Conservation (phyloP, 2,113 vertebrate species). For the Ammodytes dubius region DNA sequence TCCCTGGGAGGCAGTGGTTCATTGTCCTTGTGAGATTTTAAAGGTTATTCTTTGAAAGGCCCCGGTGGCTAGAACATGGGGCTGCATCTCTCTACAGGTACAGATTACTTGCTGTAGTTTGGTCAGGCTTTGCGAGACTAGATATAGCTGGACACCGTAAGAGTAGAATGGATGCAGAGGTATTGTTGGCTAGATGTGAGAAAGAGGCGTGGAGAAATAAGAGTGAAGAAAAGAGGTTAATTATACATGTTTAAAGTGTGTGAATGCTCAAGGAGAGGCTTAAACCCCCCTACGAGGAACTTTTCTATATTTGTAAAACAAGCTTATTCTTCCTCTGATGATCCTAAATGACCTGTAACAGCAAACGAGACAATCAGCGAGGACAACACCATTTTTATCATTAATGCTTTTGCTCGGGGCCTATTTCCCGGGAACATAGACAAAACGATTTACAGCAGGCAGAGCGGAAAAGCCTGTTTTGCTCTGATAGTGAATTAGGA, state of each 20-base stretch:
- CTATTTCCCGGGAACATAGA: too few relatives aligned
- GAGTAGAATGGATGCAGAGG: background rate
- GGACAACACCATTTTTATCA: too few relatives aligned
- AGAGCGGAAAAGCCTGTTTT: background rate
- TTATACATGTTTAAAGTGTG: conserved; percentile 9
- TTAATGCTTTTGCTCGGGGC: too few relatives aligned
- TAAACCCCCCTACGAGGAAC: background rate
- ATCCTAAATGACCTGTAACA: too few relatives aligned
- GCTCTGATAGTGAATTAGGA: conserved; percentile 19
- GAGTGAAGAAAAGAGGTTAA: conserved; percentile 6
- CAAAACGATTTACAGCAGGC: too few relatives aligned
- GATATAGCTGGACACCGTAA: background rate
- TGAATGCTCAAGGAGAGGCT: conserved; percentile 12
- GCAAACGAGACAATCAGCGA: too few relatives aligned
- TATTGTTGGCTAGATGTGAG: conserved; percentile 14
- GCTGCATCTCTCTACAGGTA: background rate
- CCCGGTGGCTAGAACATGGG: conserved; percentile 4
- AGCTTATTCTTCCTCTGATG: too few relatives aligned
- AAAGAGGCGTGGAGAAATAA: background rate
- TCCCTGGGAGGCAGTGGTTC: conserved; percentile 25
- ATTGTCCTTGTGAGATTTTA: conserved; percentile 32
- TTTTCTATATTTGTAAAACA: too few relatives aligned
- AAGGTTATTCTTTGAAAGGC: conserved; percentile 35
- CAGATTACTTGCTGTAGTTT: too few relatives aligned
- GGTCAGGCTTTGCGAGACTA: too few relatives aligned